Percentiles rank a stretch among this genome's conserved stretches.
Conservation (phyloP, 2,888 invertebrate species). For the Macrophya alboannulata region DNA sequence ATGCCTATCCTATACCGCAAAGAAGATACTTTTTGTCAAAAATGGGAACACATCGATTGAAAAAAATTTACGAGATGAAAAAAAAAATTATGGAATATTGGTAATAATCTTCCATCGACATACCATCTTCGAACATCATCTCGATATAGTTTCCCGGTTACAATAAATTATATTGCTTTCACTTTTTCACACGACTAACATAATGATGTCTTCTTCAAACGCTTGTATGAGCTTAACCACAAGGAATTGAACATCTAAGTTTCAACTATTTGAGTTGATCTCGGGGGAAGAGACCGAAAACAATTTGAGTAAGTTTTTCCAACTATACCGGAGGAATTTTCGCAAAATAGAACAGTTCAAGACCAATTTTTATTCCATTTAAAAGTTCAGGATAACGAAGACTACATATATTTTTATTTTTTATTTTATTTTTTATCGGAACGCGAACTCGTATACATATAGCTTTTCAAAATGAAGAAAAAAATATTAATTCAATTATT, state of each 20-base stretch:
- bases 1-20: neutral
- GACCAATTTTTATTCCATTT: neutral
- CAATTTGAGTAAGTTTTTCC: neutral
- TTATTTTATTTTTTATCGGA: neutral
- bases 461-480: slow-evolving; percentile 18
- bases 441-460: neutral
- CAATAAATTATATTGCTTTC: neutral
- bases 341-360: neutral
- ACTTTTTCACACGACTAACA: neutral
- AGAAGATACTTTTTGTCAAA: slow-evolving; percentile 12
- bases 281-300: neutral
- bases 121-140: neutral
- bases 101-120: neutral
- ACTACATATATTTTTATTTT: neutral
- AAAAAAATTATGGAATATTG: neutral
- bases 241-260: slow-evolving; percentile 31
- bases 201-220: neutral
- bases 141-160: neutral
- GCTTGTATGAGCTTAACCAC: slow-evolving; percentile 11
- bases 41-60: neutral
- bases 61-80: neutral
- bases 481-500: slow-evolving; percentile 9
- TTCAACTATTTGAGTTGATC: slow-evolving; percentile 15
- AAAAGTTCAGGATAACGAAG: neutral
- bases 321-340: slow-evolving; percentile 21